Percentiles rank a stretch among this genome's conserved stretches.
Evolutionary conservation across 1,140 invertebrate species (phyloP).

Genomic region (Conus betulinus): DNA sequence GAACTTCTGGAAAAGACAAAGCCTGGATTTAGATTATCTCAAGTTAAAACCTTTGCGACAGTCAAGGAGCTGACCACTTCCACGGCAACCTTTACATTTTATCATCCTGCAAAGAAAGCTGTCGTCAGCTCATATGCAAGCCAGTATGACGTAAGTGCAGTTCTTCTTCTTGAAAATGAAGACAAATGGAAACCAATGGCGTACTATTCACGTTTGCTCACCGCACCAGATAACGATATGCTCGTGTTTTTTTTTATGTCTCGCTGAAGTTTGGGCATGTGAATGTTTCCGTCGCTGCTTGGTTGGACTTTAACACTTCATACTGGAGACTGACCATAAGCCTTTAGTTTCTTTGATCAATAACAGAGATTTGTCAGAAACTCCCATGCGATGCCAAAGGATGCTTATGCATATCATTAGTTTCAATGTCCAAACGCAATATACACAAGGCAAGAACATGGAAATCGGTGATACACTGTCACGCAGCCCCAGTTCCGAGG

Average conservation of each 20-base stretch:
- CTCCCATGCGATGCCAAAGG: slow-evolving; percentile 34
- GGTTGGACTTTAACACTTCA: slow-evolving; percentile 67
- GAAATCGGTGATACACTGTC: too few species aligned
- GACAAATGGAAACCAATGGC: background rate
- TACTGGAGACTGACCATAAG: slow-evolving; percentile 68
- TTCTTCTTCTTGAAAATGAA: background rate
- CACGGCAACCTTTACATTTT: background rate
- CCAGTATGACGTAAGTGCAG: background rate
- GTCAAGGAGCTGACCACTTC: slow-evolving; percentile 32
- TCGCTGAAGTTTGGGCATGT: slow-evolving; percentile 77
- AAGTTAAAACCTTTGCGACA: slow-evolving; percentile 27
- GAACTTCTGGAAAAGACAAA: slow-evolving; percentile 30
- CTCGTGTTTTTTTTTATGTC: slow-evolving; percentile 78
- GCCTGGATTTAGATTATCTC: slow-evolving; percentile 28
- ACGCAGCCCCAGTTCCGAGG: too few species aligned
- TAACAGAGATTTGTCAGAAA: slow-evolving; percentile 39
- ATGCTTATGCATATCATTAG: background rate
- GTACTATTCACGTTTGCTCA: background rate
- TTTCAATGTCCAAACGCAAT: too few species aligned
- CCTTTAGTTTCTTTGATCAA: slow-evolving; percentile 62
- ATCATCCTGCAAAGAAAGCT: background rate
- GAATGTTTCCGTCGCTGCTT: slow-evolving; percentile 78
- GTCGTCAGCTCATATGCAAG: background rate
- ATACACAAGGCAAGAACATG: too few species aligned
- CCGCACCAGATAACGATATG: slow-evolving; percentile 72